A percentile compares a stretch with the other conserved stretches of the same genome.
phyloP scores from a whole-genome alignment of 2,888 invertebrate genomes.

The Phyllotreta cruciferae region DNA sequence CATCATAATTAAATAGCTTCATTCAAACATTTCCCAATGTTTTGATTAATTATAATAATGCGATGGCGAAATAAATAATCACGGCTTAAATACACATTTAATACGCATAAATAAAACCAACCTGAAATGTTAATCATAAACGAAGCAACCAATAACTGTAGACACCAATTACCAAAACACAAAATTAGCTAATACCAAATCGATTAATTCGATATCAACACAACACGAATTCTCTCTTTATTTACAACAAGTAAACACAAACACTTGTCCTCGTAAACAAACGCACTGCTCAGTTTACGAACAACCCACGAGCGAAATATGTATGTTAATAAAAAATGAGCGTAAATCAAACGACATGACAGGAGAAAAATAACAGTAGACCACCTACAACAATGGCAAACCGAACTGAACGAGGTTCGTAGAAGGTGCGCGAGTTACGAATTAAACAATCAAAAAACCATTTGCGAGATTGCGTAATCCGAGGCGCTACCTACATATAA shows the following conservation, averaged over 20 bases:
- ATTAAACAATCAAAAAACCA: slow-evolving; percentile 16
- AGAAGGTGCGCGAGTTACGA: slow-evolving; percentile 8
- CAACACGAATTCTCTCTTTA: not conserved
- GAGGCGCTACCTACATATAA: slow-evolving; percentile 4
- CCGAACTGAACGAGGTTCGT: not conserved
- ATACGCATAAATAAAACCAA: too few relatives aligned
- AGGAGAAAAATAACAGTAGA: slow-evolving; percentile 1
- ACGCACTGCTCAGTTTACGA: slow-evolving; percentile 1
- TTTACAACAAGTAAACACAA: slow-evolving; percentile 9
- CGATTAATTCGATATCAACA: too few relatives aligned
- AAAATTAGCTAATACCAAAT: too few relatives aligned
- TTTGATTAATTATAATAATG: too few relatives aligned
- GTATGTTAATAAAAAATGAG: slow-evolving; percentile 2
- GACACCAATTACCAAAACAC: too few relatives aligned
- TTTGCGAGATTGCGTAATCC: slow-evolving; percentile 4
- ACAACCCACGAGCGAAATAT: slow-evolving; percentile 6
- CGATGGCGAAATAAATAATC: too few relatives aligned
- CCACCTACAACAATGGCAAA: slow-evolving; percentile 12
- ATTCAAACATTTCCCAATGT: too few relatives aligned
- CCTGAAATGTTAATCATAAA: too few relatives aligned
- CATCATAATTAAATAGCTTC: too few relatives aligned
- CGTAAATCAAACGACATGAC: slow-evolving; percentile 11
- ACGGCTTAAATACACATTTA: too few relatives aligned
- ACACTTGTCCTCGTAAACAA: slow-evolving; percentile 11
- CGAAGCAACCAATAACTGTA: too few relatives aligned